These are phyloP conservation scores for Syngnathoides biaculeatus DNA, from an alignment of 2,113 vertebrate species.

Conservation along the genomic window DNA sequence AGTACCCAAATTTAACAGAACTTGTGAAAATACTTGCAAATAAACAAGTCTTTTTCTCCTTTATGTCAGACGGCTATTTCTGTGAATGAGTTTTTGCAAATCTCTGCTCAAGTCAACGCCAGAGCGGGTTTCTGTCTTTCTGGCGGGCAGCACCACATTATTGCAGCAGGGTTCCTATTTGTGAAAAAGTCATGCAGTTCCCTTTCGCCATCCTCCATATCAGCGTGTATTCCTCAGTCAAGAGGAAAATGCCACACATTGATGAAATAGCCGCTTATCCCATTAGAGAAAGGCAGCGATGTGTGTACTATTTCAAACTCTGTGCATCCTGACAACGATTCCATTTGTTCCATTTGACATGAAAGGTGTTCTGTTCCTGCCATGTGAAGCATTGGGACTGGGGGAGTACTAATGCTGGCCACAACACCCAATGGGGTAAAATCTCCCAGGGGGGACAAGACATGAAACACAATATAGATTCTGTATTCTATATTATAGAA, in stretches of 20 bases:
- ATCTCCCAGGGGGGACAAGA: not conserved
- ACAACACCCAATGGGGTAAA: not conserved
- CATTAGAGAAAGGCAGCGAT: not conserved
- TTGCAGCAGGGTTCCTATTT: not conserved
- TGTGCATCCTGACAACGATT: conserved; percentile 1
- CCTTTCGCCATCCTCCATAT: not conserved
- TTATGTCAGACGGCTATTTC: too few relatives aligned
- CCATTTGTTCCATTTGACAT: conserved; percentile 7
- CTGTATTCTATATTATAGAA: too few relatives aligned
- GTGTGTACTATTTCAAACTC: conserved; percentile 4
- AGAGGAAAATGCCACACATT: conserved; percentile 2
- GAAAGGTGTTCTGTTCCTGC: not conserved
- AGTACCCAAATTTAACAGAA: too few relatives aligned
- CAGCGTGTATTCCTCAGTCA: not conserved
- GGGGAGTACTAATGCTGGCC: not conserved
- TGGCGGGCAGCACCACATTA: not conserved
- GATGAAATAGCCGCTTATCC: not conserved
- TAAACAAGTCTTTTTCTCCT: too few relatives aligned
- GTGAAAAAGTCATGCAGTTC: not conserved
- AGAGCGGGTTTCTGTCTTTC: not conserved
- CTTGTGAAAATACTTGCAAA: too few relatives aligned
- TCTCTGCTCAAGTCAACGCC: not conserved
- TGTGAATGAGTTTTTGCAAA: not conserved
- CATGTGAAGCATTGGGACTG: not conserved
- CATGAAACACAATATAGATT: not conserved